Conservation (phyloP, 2,113 vertebrate species). For the Orcinus orca region DNA sequence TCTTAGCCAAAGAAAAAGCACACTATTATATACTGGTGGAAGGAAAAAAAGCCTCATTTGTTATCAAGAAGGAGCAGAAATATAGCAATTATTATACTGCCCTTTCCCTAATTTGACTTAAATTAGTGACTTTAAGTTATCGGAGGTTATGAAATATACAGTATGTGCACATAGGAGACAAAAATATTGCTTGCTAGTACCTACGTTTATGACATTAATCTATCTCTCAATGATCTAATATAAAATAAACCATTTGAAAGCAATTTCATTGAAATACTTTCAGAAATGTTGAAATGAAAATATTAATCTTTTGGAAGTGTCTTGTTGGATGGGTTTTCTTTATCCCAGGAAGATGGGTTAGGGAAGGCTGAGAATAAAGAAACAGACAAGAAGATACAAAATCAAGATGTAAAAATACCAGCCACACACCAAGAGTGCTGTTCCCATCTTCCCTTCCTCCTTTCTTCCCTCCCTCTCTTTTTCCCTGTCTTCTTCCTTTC, state of each 20-base stretch:
- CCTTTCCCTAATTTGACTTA: conserved; percentile 74
- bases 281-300: conserved; percentile 77
- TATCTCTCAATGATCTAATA: conserved; percentile 75
- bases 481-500: background rate
- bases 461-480: background rate
- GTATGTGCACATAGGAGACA: conserved; percentile 57
- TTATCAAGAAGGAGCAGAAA: conserved; percentile 59
- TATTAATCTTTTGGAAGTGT: conserved; percentile 75
- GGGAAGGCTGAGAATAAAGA: conserved; percentile 38
- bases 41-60: conserved; percentile 51
- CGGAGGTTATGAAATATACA: conserved; percentile 70
- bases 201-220: conserved; percentile 74
- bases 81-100: conserved; percentile 65
- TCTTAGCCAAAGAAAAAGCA: conserved; percentile 64
- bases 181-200: conserved; percentile 72
- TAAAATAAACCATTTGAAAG: conserved; percentile 75
- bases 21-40: conserved; percentile 49
- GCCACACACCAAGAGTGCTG: background rate
- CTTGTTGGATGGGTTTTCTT: conserved; percentile 13
- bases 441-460: background rate
- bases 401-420: background rate
- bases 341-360: conserved; percentile 43
- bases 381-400: conserved; percentile 26
- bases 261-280: conserved; percentile 77
- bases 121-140: conserved; percentile 69